A percentile compares a stretch with the other conserved stretches of the same genome.
Conservation (phyloP, 2,888 invertebrate genomes). For the Drosophila dives region DNA sequence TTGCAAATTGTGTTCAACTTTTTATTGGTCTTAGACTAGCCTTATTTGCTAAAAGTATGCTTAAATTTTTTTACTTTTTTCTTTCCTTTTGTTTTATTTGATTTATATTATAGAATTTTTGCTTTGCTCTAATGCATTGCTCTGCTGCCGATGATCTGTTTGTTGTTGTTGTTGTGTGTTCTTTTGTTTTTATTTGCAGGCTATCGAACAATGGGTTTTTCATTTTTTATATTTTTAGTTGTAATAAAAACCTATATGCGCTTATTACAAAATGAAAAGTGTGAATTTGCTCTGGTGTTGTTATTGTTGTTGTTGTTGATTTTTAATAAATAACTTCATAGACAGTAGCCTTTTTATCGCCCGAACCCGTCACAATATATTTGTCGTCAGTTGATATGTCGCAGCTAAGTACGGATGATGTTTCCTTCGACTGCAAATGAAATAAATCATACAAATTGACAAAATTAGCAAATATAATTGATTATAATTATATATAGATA, state of each 20-base stretch:
- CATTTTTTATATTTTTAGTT: slow-evolving; percentile 42
- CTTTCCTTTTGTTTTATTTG: slow-evolving; percentile 50
- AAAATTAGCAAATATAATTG: slow-evolving; percentile 16
- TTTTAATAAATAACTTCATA: slow-evolving; percentile 96
- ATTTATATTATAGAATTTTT: slow-evolving; percentile 75
- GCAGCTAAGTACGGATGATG: slow-evolving; percentile 98
- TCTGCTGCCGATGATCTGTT: slow-evolving; percentile 46
- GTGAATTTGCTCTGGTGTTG: slow-evolving; percentile 56
- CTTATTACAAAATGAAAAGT: slow-evolving; percentile 79
- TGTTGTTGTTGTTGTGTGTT: slow-evolving; percentile 35
- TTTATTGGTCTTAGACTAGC: slow-evolving; percentile 76
- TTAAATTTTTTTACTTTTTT: slow-evolving; percentile 71
- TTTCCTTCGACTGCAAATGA: slow-evolving; percentile 93
- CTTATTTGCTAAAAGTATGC: slow-evolving; percentile 77
- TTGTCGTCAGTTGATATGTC: slow-evolving; percentile 99
- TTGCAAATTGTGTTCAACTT: slow-evolving; percentile 77
- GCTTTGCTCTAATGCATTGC: slow-evolving; percentile 59
- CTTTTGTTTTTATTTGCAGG: slow-evolving; percentile 43
- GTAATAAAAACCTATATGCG: slow-evolving; percentile 79
- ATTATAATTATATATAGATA: slow-evolving; percentile 8
- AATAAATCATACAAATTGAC: slow-evolving; percentile 22
- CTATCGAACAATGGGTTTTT: slow-evolving; percentile 56
- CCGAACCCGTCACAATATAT: slow-evolving; percentile 98
- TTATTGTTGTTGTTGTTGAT: slow-evolving; percentile 20
- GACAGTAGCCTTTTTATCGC: slow-evolving; percentile 98